Evolutionary conservation across 2,888 invertebrate species (phyloP), one percentile per base, ranked within the genome.

Genomic region (Ennomos fuscantarius): DNA sequence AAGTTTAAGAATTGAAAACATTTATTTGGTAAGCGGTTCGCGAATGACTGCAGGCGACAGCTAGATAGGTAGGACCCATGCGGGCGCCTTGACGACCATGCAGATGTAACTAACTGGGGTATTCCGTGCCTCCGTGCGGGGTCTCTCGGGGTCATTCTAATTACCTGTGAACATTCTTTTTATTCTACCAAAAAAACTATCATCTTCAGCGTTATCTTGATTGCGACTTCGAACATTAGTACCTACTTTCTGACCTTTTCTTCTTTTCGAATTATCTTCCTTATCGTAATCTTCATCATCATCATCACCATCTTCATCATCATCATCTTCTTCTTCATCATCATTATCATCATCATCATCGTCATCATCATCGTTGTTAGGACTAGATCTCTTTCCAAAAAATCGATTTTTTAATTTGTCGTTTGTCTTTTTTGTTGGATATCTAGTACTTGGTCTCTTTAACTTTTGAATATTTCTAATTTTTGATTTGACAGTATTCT

Each of bases 31-130:
- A 92, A 92, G 92, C 93, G 49, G 85, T 78, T 87, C 88, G 89
- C 90, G 87, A 92, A 92, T 93, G 93, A 93, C 94, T 94, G 94
- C 94, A 94, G 94, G 93, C 94, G 94, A 93, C 90, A 93, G 93
- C 93, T 93, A 90, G 82, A 79, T 65, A 60, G 67, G 73, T 74
- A 74, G 86, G 84, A 82, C 82, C 92, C 92, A 92, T 90, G 90
- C 89, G 86, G 86, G 86, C 69, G 75, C 52, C 62, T 31, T 57
- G 46, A 31, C 81, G 88, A 89, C 91, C 92, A 91, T 92, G 92
- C 92, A 92, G 91, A 89, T 87, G 89, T 86, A 82, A 84, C 79
- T 80, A 69, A 33, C 65, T 55, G 63, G 72, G 71, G 66, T 78
- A 78, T 81, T 82, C 66, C 63, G 52, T 46, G 53, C 80, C 78